Base-by-base conservation (phyloP, 2,888 invertebrate genomes). In the Drosophila pseudotalamancana region DNA sequence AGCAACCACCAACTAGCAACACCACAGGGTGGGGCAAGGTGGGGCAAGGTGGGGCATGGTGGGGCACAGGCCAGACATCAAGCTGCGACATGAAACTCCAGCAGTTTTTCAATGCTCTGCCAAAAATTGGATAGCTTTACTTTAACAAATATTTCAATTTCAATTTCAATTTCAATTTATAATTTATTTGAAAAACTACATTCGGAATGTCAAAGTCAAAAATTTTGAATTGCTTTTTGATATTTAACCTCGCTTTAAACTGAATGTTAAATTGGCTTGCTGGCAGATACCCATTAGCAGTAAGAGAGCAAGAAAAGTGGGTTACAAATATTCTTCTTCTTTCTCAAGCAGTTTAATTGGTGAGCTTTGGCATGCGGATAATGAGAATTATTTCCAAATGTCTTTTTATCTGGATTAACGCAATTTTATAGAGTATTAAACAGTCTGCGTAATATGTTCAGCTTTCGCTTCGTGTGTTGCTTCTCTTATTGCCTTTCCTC, bases 351-450 rank as follows among this genome's bases (percentile, higher is more conserved):
- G n/a, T n/a, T n/a, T n/a, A n/a, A n/a, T n/a, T n/a, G n/a, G n/a
- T 34, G 14, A 16, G 32, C 32, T 16, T 32, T 32, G 1, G 9
- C 16, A 29, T 4, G 29, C 6, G 14, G 16, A 9, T 34, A 9
- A 16, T 4, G 3, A 9, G 9, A 16, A 34, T 34, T 1, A 16
- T 16, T 16, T 34, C 9, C 4, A 12, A 1, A n/a, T 12, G 1
- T n/a, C 0, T n/a, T 12, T 31, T 31, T 31, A 34, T 0, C 9
- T 34, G 14, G 14, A 14, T 34, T 14, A 9, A 4, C 9, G 29
- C 8, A 29, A 6, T 9, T 29, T 29, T 29, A 51, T 37, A 71
- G 72, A 9, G 73, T 71, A 73, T 49, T 61, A 40, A 40, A 34
- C 11, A 45, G 35, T 68, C 73, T 25, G 32, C 51, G 46, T 42